Evolutionary conservation across 2,113 vertebrate genomes (phyloP).

Genomic region (Phainopepla nitens): DNA sequence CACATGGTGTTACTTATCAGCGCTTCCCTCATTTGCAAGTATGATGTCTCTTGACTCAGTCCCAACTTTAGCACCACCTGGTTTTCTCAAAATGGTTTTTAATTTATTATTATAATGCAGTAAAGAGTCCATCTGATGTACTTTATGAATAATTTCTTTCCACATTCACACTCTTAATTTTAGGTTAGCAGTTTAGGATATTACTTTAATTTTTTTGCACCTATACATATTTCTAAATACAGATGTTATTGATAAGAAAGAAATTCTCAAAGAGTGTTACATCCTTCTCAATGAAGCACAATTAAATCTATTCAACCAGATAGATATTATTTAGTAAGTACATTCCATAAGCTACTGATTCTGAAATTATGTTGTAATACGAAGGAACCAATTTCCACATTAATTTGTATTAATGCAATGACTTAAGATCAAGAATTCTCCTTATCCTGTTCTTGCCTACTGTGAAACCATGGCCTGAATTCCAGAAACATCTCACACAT

Average conservation of each 20-base stretch:
- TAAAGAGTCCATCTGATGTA: background rate
- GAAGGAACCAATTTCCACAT: slow-evolving; percentile 51
- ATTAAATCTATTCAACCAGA: slow-evolving; percentile 13
- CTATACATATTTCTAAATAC: background rate
- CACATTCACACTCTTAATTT: background rate
- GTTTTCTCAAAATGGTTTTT: background rate
- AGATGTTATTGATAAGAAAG: background rate
- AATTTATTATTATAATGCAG: background rate
- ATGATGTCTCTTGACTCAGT: background rate
- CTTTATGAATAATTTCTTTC: background rate
- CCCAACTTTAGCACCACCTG: background rate
- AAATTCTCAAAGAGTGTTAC: background rate
- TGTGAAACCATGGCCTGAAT: background rate
- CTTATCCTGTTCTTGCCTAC: background rate
- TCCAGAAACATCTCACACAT: slow-evolving; percentile 6
- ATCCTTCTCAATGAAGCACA: background rate
- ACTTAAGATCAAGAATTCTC: slow-evolving; percentile 30
- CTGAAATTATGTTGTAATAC: slow-evolving; percentile 19
- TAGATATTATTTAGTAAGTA: background rate
- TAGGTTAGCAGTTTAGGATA: background rate
- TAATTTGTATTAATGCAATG: slow-evolving; percentile 38
- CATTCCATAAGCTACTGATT: slow-evolving; percentile 7
- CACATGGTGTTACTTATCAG: background rate
- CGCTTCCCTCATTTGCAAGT: background rate
- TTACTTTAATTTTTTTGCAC: background rate